Base-by-base conservation (phyloP, 2,113 vertebrate species). In the Prolemur simus region DNA sequence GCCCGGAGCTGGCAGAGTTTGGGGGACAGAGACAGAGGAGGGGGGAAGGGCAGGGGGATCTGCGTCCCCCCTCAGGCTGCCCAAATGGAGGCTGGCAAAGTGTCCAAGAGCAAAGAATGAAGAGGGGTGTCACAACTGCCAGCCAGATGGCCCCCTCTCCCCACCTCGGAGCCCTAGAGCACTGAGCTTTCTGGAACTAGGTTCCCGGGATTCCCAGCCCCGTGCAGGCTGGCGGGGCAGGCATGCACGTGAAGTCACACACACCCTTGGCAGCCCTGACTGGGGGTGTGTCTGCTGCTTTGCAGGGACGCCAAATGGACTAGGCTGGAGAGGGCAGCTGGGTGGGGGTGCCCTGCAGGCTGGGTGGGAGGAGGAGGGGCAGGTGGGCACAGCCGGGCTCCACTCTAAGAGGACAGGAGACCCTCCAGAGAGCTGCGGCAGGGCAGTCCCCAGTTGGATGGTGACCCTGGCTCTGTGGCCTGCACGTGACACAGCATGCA, bases 311-410 rank as follows among this genome's bases (percentile, higher is more conserved):
- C 74, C 20, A 5, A 21, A n/a, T 3, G 25, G 52, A 10, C 56
- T 6, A 13, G 21, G 49, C 3, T 2, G 34, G 29, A 63, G 14
- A 0, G 0, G 27, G 12, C 7, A 3, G 12, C 32, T 14, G 8
- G 25, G 27, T 15, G 39, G 47, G 32, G 17, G 20, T 2, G 15
- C 2, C 8, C 18, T 6, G 27, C 13, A 18, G 45, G 56, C 60
- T 9, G 52, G 74, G 12, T 0, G 0, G 49, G 14, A 25, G 23
- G 15, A 8, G 74, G 21, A 66, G 32, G 32, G 49, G 27, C 2
- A 9, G 80, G 21, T 9, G 6, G 12, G 29, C 3, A 34, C n/a
- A n/a, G 21, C 11, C 4, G 0, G 0, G 20, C 6, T 4, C 12
- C 37, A 0, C 74, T 34, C 80, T 66, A 4, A 14, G 73, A 81